These are phyloP conservation scores for Botia almorhae DNA, from an alignment of 2,797 vertebrate genomes.

Conservation along the genomic window DNA sequence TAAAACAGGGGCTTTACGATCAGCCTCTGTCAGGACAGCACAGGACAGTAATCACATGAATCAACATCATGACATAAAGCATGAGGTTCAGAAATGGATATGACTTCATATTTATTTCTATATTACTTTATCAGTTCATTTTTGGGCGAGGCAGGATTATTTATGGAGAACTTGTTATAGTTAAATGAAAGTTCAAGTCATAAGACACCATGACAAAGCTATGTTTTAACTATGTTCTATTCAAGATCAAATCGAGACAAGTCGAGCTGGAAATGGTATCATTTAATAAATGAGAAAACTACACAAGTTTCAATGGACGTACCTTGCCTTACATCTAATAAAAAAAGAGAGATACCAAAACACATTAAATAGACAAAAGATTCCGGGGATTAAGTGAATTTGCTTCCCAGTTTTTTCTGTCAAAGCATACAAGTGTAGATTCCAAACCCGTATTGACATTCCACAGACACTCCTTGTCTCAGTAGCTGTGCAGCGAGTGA, in stretches of 20 bases:
- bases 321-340: neutral
- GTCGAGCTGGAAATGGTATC: too few species aligned
- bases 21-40: neutral
- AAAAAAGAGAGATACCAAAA: neutral
- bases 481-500: neutral
- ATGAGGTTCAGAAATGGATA: neutral
- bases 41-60: neutral
- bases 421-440: neutral
- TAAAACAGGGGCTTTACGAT: neutral
- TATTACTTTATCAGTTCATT: neutral
- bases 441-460: slow-evolving; percentile 12
- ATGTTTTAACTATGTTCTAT: too few species aligned
- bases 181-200: neutral
- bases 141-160: neutral
- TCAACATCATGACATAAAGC: neutral
- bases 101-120: neutral
- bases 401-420: slow-evolving; percentile 18
- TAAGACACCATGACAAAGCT: neutral
- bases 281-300: neutral
- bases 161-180: neutral
- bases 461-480: slow-evolving; percentile 12
- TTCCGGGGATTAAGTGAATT: neutral
- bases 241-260: too few species aligned
- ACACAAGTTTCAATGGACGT: neutral
- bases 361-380: neutral